A percentile compares a stretch with the other conserved stretches of the same genome.
These are phyloP conservation scores for Pagrus major DNA, from an alignment of 2,113 vertebrate species.

Conservation along the genomic window DNA sequence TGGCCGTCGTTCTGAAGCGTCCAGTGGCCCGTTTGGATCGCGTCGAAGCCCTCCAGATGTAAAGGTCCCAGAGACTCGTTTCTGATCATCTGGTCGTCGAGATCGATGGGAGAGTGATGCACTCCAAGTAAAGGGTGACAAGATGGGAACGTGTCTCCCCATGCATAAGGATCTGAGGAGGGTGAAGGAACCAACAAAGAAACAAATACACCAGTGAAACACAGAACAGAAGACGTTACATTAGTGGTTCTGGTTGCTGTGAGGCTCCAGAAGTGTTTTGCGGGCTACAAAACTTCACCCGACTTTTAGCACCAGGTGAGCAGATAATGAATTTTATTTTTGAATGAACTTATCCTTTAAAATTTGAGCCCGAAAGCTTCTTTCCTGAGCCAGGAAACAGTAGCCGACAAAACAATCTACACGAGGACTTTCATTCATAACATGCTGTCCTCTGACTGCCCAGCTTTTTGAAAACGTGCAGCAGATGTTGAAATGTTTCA, in stretches of 20 bases:
- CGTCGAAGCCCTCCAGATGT: conserved; percentile 86
- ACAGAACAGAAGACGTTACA: not conserved
- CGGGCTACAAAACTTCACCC: too few species aligned
- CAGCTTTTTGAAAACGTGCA: not conserved
- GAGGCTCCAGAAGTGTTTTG: too few species aligned
- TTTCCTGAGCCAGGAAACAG: not conserved
- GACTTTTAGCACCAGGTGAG: too few species aligned
- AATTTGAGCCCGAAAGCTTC: not conserved
- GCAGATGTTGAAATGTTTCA: not conserved
- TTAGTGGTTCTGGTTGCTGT: not conserved
- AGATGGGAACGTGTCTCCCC: conserved; percentile 73
- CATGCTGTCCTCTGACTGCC: not conserved
- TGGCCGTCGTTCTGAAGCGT: conserved; percentile 87
- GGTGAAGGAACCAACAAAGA: not conserved
- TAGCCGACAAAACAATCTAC: not conserved
- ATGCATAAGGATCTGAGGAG: conserved; percentile 74
- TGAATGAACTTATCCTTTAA: too few species aligned
- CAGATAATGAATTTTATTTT: too few species aligned
- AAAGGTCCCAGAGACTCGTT: conserved; percentile 79
- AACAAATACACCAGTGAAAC: not conserved
- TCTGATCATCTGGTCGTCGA: conserved; percentile 76
- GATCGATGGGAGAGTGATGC: conserved; percentile 89
- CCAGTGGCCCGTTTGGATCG: conserved; percentile 83
- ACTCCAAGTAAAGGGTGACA: conserved; percentile 72
- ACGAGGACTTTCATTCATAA: not conserved